Conservation (phyloP, 2,888 invertebrate species). For the Pegoplata infirma region DNA sequence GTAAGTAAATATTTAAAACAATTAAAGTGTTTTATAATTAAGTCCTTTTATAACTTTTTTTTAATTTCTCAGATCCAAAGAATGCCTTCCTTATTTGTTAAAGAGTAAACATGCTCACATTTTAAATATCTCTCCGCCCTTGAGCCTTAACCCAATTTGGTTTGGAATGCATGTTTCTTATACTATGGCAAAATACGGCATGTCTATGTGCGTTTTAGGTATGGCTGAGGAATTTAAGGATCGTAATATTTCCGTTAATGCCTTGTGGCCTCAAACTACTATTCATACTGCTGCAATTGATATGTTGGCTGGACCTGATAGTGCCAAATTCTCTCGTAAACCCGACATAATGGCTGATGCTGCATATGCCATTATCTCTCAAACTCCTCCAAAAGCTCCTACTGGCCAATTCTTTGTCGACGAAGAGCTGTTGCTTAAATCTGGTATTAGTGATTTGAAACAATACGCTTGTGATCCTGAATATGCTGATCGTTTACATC, state of each 20-base stretch:
- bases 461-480: constrained; percentile 91
- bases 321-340: constrained; percentile 70
- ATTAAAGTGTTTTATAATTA: no score
- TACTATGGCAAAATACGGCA: constrained; percentile 98
- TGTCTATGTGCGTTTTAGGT: constrained; percentile 99
- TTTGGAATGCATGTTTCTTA: constrained; percentile 94
- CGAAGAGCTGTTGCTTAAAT: constrained; percentile 88
- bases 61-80: constrained; percentile 89
- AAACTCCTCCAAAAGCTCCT: constrained; percentile 86
- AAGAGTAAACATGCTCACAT: constrained; percentile 95
- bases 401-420: constrained; percentile 96
- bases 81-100: constrained; percentile 91
- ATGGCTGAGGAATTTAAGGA: constrained; percentile 95
- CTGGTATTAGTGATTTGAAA: constrained; percentile 89
- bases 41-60: no score
- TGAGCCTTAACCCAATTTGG: constrained; percentile 93
- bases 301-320: constrained; percentile 84
- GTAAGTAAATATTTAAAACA: constrained; percentile 82
- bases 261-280: constrained; percentile 96
- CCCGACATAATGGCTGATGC: constrained; percentile 78
- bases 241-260: constrained; percentile 93
- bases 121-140: constrained; percentile 95
- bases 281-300: constrained; percentile 96
- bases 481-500: constrained; percentile 81
- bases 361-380: constrained; percentile 76